phyloP scores from a whole-genome alignment of 2,113 vertebrate genomes.

The Mesitornis unicolor region DNA sequence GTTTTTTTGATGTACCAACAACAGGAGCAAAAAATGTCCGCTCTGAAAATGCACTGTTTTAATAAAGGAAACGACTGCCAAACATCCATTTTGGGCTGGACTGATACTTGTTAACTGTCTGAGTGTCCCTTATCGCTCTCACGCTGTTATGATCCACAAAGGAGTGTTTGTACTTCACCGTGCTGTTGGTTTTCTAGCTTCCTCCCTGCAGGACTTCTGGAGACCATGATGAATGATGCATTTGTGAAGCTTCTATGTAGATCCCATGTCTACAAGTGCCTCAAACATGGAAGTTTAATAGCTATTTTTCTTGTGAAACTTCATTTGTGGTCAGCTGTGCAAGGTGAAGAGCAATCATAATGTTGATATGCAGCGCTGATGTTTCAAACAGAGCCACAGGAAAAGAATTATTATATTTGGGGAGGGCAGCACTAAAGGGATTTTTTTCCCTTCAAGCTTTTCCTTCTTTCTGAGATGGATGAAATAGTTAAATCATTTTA shows the following conservation, averaged over 20 bases:
- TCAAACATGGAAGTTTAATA: neutral
- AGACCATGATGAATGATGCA: neutral
- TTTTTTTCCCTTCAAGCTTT: neutral
- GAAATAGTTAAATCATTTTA: conserved; percentile 54
- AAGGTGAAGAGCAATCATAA: neutral
- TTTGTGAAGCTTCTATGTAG: neutral
- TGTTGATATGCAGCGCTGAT: neutral
- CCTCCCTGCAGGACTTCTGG: neutral
- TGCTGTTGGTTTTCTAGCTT: neutral
- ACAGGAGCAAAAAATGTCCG: neutral
- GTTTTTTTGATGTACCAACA: conserved; percentile 17
- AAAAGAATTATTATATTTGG: neutral
- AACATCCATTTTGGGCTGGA: neutral
- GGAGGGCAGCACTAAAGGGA: neutral
- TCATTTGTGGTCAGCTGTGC: neutral
- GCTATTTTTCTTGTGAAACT: neutral
- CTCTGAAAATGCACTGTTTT: conserved; percentile 19
- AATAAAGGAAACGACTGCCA: neutral
- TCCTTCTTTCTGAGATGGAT: neutral
- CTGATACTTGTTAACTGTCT: neutral
- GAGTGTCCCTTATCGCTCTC: neutral
- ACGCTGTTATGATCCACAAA: neutral
- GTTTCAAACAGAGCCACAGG: neutral
- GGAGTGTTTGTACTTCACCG: neutral
- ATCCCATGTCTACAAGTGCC: neutral